Conservation (phyloP, 2,888 invertebrate species). For the Spodoptera exigua region DNA sequence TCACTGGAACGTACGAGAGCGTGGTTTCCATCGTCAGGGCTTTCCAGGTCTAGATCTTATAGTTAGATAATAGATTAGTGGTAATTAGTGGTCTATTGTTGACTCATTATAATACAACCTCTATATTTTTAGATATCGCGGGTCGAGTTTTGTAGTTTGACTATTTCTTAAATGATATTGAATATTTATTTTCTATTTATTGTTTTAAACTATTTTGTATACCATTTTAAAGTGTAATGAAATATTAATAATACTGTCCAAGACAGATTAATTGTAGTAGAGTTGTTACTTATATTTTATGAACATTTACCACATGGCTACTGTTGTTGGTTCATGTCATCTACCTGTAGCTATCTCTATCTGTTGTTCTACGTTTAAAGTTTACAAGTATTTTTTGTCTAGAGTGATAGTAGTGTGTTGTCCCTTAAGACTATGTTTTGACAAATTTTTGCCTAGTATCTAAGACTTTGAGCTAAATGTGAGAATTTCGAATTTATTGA, state of each 20-base stretch:
- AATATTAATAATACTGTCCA: no score
- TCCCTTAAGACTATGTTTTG: background rate
- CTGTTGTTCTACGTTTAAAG: no score
- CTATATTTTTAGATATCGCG: background rate
- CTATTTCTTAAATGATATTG: background rate
- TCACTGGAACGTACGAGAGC: slow-evolving; percentile 94
- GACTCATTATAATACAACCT: no score
- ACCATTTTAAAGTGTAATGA: no score
- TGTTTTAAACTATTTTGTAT: no score
- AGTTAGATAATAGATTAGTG: background rate
- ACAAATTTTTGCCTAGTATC: background rate
- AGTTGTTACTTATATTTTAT: no score
- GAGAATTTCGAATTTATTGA: slow-evolving; percentile 16
- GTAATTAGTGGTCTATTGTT: background rate
- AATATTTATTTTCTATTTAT: no score
- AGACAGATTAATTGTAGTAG: no score
- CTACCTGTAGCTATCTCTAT: no score
- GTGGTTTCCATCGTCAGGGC: slow-evolving; percentile 89
- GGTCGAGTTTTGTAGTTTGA: background rate
- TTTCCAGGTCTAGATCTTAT: slow-evolving; percentile 67
- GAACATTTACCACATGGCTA: no score
- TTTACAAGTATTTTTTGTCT: slow-evolving; percentile 7
- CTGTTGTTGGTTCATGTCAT: no score
- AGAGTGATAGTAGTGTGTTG: slow-evolving; percentile 16
- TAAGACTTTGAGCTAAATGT: background rate